A percentile compares a stretch with the other conserved stretches of the same genome.
Evolutionary conservation across 2,797 vertebrate species (phyloP).

Genomic region (Phoxinus dragarum): DNA sequence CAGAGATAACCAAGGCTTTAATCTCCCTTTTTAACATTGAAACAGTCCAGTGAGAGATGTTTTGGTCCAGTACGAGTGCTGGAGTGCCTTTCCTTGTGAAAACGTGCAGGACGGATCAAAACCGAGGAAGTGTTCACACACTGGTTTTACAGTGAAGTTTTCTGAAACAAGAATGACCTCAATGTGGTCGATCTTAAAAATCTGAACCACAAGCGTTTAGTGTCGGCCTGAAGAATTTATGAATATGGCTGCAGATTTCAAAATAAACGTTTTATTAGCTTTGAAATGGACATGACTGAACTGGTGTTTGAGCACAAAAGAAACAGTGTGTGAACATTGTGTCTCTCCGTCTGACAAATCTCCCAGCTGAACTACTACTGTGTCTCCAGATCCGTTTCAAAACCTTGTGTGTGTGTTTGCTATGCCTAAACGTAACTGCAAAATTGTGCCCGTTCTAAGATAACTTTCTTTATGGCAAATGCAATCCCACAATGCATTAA

Average conservation of each 20-base stretch:
- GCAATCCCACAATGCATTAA: background rate
- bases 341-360: background rate
- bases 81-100: background rate
- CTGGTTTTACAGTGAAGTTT: background rate
- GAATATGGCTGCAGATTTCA: background rate
- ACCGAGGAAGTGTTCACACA: background rate
- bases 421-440: background rate
- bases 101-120: background rate
- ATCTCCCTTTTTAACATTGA: background rate
- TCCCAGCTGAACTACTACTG: background rate
- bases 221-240: background rate
- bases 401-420: background rate
- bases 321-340: background rate
- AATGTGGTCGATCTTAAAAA: background rate
- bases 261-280: slow-evolving; percentile 14
- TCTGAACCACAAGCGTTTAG: background rate
- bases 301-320: slow-evolving; percentile 6
- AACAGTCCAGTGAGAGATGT: background rate
- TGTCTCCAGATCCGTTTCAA: background rate
- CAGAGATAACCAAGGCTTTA: slow-evolving; percentile 6
- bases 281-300: background rate
- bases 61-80: background rate
- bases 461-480: background rate
- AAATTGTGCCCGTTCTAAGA: background rate
- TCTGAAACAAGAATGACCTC: background rate